These are phyloP conservation scores for Coenobita brevimanus DNA, from an alignment of 1,140 invertebrate genomes.

Conservation along the genomic window DNA sequence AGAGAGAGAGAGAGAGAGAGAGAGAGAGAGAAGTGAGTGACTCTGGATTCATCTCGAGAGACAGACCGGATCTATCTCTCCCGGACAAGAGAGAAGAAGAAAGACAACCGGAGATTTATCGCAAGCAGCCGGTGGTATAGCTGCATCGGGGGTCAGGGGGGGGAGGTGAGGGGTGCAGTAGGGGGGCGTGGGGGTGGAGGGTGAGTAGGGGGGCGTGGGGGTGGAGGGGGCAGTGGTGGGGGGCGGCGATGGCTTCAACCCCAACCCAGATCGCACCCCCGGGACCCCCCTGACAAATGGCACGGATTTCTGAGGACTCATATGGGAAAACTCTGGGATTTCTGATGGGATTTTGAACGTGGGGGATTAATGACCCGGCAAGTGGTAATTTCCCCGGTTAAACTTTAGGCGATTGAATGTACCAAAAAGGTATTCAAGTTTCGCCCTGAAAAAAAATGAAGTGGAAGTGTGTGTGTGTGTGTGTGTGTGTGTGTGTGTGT, in stretches of 20 bases:
- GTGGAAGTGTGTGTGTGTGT: too few species aligned
- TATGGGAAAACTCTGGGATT: constrained; percentile 53
- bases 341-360: constrained; percentile 56
- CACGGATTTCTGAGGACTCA: constrained; percentile 44
- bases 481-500: too few species aligned
- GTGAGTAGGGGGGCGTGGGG: too few species aligned
- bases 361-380: constrained; percentile 42
- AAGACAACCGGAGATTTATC: constrained; percentile 27
- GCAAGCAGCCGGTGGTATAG: neutral
- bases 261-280: constrained; percentile 14
- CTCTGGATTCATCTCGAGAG: neutral
- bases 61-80: neutral
- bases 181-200: too few species aligned
- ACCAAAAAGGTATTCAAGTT: neutral
- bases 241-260: constrained; percentile 7
- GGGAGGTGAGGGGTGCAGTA: neutral
- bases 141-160: constrained; percentile 35
- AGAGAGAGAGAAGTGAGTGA: neutral
- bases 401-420: constrained; percentile 25
- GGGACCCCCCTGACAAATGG: constrained; percentile 44
- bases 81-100: constrained; percentile 1
- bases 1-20: neutral
- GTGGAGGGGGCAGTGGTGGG: neutral
- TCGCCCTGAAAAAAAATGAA: too few species aligned
- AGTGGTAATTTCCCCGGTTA: constrained; percentile 18